A percentile compares a stretch with the other conserved stretches of the same genome.
Evolutionary conservation across 2,113 vertebrate species (phyloP).

Genomic region (Eulacestoma nigropectus): DNA sequence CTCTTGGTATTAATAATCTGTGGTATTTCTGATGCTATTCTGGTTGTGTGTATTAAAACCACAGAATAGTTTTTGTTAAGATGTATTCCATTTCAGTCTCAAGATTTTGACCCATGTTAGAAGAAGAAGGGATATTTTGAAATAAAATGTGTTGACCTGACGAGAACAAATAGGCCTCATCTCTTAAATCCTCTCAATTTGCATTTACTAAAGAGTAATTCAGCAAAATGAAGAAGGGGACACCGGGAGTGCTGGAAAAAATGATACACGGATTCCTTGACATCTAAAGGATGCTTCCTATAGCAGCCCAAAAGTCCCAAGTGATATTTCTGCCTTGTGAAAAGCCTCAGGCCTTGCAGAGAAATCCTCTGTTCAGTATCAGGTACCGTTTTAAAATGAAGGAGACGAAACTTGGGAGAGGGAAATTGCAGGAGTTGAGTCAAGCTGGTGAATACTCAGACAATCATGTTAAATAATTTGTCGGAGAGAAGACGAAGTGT

Average conservation of each 20-base stretch:
- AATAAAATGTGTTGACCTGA: neutral
- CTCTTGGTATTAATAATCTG: neutral
- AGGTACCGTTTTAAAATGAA: neutral
- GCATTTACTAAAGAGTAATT: neutral
- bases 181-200: neutral
- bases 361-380: neutral
- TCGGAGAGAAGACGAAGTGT: neutral
- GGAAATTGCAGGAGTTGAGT: neutral
- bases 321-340: neutral
- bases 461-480: neutral
- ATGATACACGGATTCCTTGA: neutral
- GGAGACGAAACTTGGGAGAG: neutral
- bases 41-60: neutral
- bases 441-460: neutral
- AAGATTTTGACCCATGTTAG: neutral
- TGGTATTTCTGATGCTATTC: neutral
- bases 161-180: neutral
- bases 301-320: neutral
- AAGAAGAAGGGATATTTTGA: neutral
- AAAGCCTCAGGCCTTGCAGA: neutral
- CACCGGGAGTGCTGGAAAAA: neutral
- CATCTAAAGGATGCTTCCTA: neutral
- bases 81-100: neutral
- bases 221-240: neutral
- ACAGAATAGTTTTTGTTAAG: neutral